phyloP scores from a whole-genome alignment of 1,140 invertebrate genomes.

The Caerostris extrusa region DNA sequence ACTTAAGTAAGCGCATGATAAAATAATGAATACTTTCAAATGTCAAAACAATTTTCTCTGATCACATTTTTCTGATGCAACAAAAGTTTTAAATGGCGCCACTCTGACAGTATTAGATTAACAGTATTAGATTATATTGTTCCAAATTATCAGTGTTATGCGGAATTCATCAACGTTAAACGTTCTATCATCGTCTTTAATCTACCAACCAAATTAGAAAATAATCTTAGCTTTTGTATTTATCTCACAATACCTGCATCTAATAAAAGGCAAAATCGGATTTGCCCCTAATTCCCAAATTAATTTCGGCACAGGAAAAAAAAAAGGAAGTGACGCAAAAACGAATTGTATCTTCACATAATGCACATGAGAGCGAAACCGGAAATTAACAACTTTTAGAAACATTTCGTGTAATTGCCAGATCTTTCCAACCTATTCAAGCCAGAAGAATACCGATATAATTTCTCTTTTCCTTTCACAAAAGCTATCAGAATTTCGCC shows the following conservation, averaged over 20 bases:
- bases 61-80: no score
- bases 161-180: not conserved
- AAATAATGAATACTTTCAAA: no score
- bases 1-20: no score
- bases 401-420: not conserved
- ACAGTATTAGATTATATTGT: no score
- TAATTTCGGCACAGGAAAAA: not conserved
- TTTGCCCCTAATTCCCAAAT: not conserved
- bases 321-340: not conserved
- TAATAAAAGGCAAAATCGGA: not conserved
- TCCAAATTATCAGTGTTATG: no score
- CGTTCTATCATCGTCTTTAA: not conserved
- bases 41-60: no score
- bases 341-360: not conserved
- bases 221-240: not conserved
- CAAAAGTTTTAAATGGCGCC: no score
- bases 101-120: no score
- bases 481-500: not conserved
- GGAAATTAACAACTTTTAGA: conserved; percentile 21
- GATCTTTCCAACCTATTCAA: not conserved
- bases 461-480: conserved; percentile 21
- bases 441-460: not conserved
- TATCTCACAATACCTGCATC: no score
- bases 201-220: not conserved
- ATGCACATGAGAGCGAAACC: not conserved